These are phyloP conservation scores for Dryobates pubescens DNA, from an alignment of 2,797 vertebrate species.

Conservation along the genomic window DNA sequence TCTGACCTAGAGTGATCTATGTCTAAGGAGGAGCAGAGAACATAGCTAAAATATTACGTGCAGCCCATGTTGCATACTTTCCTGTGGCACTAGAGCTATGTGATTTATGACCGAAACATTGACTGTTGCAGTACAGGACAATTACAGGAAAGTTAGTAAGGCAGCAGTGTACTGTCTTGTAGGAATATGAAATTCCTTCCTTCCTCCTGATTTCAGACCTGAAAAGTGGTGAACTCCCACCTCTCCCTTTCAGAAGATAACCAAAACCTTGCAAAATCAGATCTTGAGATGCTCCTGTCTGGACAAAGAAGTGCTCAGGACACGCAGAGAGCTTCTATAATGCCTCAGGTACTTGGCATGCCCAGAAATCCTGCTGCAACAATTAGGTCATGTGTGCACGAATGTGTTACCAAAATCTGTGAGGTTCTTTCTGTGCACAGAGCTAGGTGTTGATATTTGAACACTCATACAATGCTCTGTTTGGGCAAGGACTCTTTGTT, in stretches of 20 bases:
- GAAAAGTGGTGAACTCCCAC: neutral
- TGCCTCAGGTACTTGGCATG: neutral
- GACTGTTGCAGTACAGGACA: neutral
- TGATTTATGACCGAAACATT: slow-evolving; percentile 41
- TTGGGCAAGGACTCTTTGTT: neutral
- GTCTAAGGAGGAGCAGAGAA: neutral
- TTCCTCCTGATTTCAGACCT: slow-evolving; percentile 14
- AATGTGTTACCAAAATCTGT: neutral
- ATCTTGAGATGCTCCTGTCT: neutral
- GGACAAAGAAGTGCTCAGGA: slow-evolving; percentile 1
- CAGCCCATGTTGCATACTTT: slow-evolving; percentile 32
- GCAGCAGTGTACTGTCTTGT: neutral
- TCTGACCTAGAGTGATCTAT: slow-evolving; percentile 7
- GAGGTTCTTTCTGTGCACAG: neutral
- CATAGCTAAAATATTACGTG: neutral
- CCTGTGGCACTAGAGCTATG: neutral
- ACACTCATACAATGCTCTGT: neutral
- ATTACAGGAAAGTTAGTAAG: slow-evolving; percentile 26
- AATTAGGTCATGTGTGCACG: neutral
- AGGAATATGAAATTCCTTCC: slow-evolving; percentile 34
- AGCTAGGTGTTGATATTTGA: neutral
- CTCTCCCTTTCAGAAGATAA: neutral
- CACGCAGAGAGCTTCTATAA: neutral
- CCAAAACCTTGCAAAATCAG: neutral
- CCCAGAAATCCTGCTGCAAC: neutral